Evolutionary conservation across 2,797 vertebrate genomes (phyloP).

Genomic region (Masticophis lateralis): DNA sequence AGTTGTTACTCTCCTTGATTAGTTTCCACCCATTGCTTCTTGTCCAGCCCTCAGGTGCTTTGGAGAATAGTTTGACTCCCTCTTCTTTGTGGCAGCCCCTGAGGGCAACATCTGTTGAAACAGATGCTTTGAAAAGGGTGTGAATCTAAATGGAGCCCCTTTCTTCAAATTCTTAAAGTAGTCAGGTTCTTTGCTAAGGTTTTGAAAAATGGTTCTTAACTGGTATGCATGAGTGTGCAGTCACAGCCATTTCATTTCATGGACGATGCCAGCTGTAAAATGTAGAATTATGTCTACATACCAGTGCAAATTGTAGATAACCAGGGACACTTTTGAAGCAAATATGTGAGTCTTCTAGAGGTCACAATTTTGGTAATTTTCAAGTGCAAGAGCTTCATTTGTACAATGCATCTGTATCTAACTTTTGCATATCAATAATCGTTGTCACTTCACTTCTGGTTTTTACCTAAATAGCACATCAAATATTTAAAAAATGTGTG

Average conservation of each 20-base stretch:
- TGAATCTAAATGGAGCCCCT: not conserved
- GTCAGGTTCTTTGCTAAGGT: not conserved
- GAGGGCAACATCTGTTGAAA: not conserved
- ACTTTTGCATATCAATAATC: not conserved
- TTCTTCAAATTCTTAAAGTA: not conserved
- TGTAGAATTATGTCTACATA: not conserved
- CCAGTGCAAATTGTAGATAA: not conserved
- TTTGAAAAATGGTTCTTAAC: not conserved
- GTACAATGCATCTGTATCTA: not conserved
- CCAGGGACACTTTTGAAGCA: not conserved
- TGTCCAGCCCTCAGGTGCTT: too few species aligned
- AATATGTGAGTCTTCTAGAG: not conserved
- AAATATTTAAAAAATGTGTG: not conserved
- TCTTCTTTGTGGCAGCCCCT: too few species aligned
- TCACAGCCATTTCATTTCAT: not conserved
- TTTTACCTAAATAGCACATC: not conserved
- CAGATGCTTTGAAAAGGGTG: not conserved
- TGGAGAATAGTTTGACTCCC: too few species aligned
- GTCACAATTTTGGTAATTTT: not conserved
- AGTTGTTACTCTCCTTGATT: too few species aligned
- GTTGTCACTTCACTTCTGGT: not conserved
- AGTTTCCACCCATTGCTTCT: too few species aligned
- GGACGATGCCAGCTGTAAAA: not conserved
- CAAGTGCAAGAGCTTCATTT: not conserved
- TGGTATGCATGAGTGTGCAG: not conserved